These are phyloP conservation scores for Gryllus bimaculatus DNA, from an alignment of 1,140 invertebrate species.

Conservation along the genomic window DNA sequence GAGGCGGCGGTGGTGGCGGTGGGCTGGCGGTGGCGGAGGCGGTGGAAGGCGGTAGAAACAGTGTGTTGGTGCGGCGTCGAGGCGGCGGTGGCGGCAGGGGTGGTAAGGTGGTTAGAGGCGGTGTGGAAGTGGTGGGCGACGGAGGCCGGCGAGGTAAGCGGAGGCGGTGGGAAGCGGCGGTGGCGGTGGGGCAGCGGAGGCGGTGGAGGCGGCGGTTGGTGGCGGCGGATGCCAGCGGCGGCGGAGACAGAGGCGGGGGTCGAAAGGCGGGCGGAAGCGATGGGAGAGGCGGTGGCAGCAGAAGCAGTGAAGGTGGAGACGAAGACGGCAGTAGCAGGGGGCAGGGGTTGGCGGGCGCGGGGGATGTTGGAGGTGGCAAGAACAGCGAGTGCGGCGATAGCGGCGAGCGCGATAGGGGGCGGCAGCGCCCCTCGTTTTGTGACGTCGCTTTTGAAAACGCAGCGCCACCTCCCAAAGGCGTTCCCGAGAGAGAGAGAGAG, in stretches of 20 bases:
- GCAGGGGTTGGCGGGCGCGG: background rate
- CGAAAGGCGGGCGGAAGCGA: background rate
- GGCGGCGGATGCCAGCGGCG: no score
- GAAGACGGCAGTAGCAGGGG: background rate
- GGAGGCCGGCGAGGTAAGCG: no score
- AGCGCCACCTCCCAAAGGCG: no score
- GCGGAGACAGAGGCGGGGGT: background rate
- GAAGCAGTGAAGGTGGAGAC: background rate
- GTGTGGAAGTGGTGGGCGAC: no score
- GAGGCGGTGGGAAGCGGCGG: slow-evolving; percentile 47
- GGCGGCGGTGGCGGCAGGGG: no score
- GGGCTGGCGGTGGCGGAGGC: slow-evolving; percentile 47
- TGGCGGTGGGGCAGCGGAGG: slow-evolving; percentile 9
- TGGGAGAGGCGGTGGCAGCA: no score
- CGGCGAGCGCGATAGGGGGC: background rate
- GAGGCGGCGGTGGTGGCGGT: background rate
- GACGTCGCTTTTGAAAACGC: no score
- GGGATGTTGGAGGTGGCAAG: background rate
- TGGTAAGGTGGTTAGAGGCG: no score
- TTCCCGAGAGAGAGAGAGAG: no score
- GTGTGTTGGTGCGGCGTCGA: no score
- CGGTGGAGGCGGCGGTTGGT: background rate
- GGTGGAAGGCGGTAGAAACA: slow-evolving; percentile 42
- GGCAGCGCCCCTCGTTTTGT: background rate
- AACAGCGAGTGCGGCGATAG: background rate